Base-by-base conservation (phyloP, 2,113 vertebrate species). In the Chlorodrepanis virens region DNA sequence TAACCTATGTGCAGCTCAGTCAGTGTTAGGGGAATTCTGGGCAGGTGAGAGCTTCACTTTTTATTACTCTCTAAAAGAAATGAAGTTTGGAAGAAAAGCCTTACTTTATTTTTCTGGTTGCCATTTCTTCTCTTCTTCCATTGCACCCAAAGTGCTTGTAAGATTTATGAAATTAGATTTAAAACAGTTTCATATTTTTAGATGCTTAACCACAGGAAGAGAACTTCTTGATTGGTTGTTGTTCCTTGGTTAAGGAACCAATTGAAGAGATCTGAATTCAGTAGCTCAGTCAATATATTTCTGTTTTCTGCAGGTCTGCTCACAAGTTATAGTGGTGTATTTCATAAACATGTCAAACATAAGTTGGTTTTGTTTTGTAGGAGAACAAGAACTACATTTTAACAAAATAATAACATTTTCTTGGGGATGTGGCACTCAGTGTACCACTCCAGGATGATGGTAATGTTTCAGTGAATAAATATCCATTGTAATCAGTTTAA, bases 401-500 rank as follows among this genome's bases (percentile, higher is more conserved):
- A 93, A 83, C 11, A 91, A 94, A 91, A 97, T 79, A 28, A 37
- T 94, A 94, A 39, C 8, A 61, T 52, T 91, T 77, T 94, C 44
- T 40, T 88, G 54, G 85, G 31, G 35, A 78, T 94, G 9, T 93
- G 49, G 11, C 56, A 81, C 23, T 61, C 68, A 45, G 8, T 90
- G 82, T 94, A 93, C 77, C 37, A 8, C 79, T 93, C n/a, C 61
- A 95, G 54, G 63, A 47, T 20, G 60, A 79, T 83, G 52, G 88
- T 92, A 33, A 15, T 79, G 77, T 95, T 97, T 95, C 92, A 91
- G 77, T 97, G 86, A 96, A 88, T 85, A 89, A 79, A 97, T 91
- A 85, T 28, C 67, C 69, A 52, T 81, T 94, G 77, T 96, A 94
- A 95, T 94, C 78, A 92, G 74, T 95, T 98, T 88, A 93, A 64